phyloP scores from a whole-genome alignment of 2,113 vertebrate genomes.

The Ptyas mucosa region DNA sequence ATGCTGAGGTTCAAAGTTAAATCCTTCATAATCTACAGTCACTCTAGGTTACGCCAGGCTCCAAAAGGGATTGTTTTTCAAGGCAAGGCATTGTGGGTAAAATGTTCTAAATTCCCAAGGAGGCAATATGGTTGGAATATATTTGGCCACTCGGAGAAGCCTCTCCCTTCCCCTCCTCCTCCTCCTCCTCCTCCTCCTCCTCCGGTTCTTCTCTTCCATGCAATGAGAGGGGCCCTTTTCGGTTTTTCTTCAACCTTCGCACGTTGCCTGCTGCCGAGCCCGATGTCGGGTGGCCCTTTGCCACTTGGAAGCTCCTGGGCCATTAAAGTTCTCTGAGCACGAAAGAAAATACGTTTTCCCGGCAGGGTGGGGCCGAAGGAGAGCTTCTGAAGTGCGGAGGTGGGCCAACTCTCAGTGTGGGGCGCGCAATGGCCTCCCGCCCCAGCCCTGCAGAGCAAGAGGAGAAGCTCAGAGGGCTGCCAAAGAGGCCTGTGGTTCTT shows the following conservation, averaged over 20 bases:
- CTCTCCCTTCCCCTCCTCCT: not conserved
- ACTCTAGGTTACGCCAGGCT: slow-evolving; percentile 48
- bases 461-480: not conserved
- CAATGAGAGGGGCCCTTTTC: slow-evolving; percentile 3
- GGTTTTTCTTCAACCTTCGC: slow-evolving; percentile 13
- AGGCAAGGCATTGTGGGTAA: slow-evolving; percentile 61
- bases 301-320: slow-evolving; percentile 52
- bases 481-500: not conserved
- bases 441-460: not conserved
- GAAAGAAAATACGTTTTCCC: slow-evolving; percentile 52
- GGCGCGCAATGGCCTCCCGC: not conserved
- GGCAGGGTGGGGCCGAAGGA: slow-evolving; percentile 37
- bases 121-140: slow-evolving; percentile 50
- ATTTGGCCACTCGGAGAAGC: slow-evolving; percentile 25
- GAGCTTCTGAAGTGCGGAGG: slow-evolving; percentile 42
- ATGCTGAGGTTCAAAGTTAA: slow-evolving; percentile 60
- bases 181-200: not conserved
- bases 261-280: slow-evolving; percentile 37
- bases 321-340: slow-evolving; percentile 49
- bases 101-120: slow-evolving; percentile 54
- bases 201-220: slow-evolving; percentile 6
- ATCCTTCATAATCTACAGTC: slow-evolving; percentile 50
- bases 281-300: slow-evolving; percentile 52
- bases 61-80: slow-evolving; percentile 61
- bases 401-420: slow-evolving; percentile 25